These are phyloP conservation scores for Cremastinae sp. DNA, from an alignment of 2,888 invertebrate species.

Conservation along the genomic window DNA sequence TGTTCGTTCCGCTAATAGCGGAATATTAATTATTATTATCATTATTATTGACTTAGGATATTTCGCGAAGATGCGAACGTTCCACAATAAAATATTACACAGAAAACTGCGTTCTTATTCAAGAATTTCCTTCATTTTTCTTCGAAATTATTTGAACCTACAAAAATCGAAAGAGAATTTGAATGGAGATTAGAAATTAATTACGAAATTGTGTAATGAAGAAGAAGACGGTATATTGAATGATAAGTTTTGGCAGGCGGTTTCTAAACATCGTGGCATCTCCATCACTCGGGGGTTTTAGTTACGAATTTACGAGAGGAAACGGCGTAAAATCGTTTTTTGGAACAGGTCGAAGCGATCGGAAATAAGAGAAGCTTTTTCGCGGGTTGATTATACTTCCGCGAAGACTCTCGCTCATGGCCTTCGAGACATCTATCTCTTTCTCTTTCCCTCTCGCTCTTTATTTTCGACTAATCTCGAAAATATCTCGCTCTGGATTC, in stretches of 20 bases:
- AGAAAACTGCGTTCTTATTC: not conserved
- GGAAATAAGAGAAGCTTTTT: slow-evolving; percentile 12
- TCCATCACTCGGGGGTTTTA: slow-evolving; percentile 57
- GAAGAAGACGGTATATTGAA: no score
- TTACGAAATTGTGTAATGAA: no score
- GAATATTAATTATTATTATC: slow-evolving; percentile 57
- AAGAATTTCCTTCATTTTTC: not conserved
- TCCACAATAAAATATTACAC: slow-evolving; percentile 70
- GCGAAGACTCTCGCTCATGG: slow-evolving; percentile 51
- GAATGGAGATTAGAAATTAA: no score
- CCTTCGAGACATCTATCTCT: slow-evolving; percentile 29
- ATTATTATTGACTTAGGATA: slow-evolving; percentile 69
- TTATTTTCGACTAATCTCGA: slow-evolving; percentile 10
- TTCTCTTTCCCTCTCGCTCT: slow-evolving; percentile 20
- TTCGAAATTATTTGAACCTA: no score
- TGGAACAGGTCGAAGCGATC: not conserved
- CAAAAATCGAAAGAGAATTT: no score
- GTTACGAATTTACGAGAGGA: slow-evolving; percentile 60
- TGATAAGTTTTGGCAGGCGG: slow-evolving; percentile 55
- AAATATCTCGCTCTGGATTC: slow-evolving; percentile 1
- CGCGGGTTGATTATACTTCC: slow-evolving; percentile 64
- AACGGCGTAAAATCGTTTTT: slow-evolving; percentile 22
- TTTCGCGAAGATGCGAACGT: slow-evolving; percentile 69
- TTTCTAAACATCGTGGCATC: slow-evolving; percentile 61
- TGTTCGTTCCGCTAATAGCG: slow-evolving; percentile 65